These are phyloP conservation scores for cattle (Bos taurus) DNA, from an alignment of 2,113 vertebrate genomes.

Conservation along the genomic window DNA sequence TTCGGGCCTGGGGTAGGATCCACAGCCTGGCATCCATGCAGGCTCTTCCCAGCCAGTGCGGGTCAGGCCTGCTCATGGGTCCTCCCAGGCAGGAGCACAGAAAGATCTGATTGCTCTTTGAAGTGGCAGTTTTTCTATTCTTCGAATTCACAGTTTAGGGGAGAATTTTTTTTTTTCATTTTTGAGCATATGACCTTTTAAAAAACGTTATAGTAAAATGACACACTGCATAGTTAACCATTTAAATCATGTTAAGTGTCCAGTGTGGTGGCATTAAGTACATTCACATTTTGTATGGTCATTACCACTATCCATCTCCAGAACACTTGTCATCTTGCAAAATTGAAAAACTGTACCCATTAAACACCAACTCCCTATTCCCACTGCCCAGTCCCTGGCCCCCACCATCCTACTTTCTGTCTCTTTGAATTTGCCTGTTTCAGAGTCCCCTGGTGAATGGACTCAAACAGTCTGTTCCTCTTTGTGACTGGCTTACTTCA, in stretches of 20 bases:
- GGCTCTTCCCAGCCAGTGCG: accelerated
- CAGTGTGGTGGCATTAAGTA: neutral
- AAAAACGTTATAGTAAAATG: neutral
- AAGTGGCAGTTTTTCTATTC: neutral
- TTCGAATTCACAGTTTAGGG: neutral
- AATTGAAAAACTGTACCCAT: neutral
- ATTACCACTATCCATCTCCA: accelerated
- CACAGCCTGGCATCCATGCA: accelerated
- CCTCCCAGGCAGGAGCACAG: neutral
- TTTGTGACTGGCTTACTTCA: neutral
- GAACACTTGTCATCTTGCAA: neutral
- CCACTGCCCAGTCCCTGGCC: too few species aligned
- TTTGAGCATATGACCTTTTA: neutral
- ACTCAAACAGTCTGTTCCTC: neutral
- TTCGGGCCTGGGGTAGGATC: neutral
- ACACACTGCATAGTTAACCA: too few species aligned
- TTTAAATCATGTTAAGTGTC: neutral
- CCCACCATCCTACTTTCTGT: accelerated
- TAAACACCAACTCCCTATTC: accelerated
- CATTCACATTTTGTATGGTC: neutral
- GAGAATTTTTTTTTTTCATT: neutral
- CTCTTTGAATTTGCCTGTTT: neutral
- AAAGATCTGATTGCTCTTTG: accelerated
- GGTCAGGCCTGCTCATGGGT: neutral
- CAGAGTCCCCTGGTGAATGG: neutral